Conservation (phyloP, 2,888 invertebrate species). For the Eupithecia subfuscata region DNA sequence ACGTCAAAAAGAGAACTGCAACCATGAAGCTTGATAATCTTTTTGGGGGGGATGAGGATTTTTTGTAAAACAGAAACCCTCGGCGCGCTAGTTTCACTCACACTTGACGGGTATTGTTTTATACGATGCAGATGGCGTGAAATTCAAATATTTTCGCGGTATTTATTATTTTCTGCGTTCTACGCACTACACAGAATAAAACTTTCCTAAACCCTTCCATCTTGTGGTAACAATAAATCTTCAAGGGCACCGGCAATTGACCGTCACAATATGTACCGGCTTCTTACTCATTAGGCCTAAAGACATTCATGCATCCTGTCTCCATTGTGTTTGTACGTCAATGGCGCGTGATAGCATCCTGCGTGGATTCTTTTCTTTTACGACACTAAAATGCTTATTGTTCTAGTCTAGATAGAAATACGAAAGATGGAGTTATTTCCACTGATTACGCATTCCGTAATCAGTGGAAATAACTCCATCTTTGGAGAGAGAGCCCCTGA, state of each 20-base stretch:
- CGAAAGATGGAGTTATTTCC: no score
- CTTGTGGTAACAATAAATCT: background rate
- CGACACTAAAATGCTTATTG: background rate
- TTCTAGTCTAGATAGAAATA: background rate
- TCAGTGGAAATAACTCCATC: no score
- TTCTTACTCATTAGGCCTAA: conserved; percentile 12
- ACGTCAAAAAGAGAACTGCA: no score
- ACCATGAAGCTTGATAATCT: no score
- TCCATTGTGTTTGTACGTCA: background rate
- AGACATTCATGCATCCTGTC: conserved; percentile 7
- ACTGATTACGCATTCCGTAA: no score
- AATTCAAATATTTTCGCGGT: background rate
- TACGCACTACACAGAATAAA: no score
- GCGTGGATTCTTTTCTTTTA: background rate
- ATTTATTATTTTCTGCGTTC: no score
- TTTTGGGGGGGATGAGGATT: no score
- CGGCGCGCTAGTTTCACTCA: background rate
- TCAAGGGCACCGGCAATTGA: conserved; percentile 2
- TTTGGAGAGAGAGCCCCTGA: no score
- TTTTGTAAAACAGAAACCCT: background rate
- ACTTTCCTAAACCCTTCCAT: no score
- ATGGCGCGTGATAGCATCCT: conserved; percentile 5
- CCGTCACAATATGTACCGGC: background rate
- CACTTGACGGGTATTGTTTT: background rate
- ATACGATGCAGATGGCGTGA: background rate